These are phyloP conservation scores for Ptiloglossa arizonensis DNA, from an alignment of 1,140 invertebrate species.

Conservation along the genomic window DNA sequence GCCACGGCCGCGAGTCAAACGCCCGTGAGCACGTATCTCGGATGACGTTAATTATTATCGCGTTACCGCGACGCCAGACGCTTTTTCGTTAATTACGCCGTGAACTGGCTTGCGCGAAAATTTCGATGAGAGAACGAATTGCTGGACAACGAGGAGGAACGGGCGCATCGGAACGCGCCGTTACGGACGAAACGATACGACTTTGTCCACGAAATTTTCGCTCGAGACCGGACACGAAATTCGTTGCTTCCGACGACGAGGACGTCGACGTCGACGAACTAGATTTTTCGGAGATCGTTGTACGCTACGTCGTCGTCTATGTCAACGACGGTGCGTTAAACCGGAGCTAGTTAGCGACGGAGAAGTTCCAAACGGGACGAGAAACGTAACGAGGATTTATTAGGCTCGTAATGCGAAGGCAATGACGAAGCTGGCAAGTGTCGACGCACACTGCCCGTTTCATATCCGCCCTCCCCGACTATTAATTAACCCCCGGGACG, in stretches of 20 bases:
- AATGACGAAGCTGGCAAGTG: not conserved
- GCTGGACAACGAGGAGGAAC: not conserved
- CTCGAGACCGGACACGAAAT: slow-evolving; percentile 21
- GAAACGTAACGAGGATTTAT: slow-evolving; percentile 58
- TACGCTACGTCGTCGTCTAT: slow-evolving; percentile 26
- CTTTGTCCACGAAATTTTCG: slow-evolving; percentile 36
- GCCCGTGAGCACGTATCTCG: not conserved
- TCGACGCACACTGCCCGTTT: not conserved
- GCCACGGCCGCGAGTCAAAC: not conserved
- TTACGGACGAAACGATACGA: not conserved
- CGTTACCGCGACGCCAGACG: not conserved
- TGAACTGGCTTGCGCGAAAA: not conserved
- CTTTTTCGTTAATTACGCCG: slow-evolving; percentile 7
- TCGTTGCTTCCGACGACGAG: slow-evolving; percentile 15
- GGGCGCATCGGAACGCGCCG: not conserved
- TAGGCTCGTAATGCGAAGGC: slow-evolving; percentile 7
- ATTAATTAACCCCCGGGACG: not conserved
- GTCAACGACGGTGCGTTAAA: no score
- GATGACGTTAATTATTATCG: slow-evolving; percentile 11
- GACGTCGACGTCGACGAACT: slow-evolving; percentile 34
- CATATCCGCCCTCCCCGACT: not conserved
- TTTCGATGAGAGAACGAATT: not conserved
- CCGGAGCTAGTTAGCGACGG: slow-evolving; percentile 28
- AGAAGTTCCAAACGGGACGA: slow-evolving; percentile 38
- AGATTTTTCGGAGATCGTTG: slow-evolving; percentile 53